phyloP scores from a whole-genome alignment of 2,113 vertebrate genomes.

The Phrynocephalus versicolor region DNA sequence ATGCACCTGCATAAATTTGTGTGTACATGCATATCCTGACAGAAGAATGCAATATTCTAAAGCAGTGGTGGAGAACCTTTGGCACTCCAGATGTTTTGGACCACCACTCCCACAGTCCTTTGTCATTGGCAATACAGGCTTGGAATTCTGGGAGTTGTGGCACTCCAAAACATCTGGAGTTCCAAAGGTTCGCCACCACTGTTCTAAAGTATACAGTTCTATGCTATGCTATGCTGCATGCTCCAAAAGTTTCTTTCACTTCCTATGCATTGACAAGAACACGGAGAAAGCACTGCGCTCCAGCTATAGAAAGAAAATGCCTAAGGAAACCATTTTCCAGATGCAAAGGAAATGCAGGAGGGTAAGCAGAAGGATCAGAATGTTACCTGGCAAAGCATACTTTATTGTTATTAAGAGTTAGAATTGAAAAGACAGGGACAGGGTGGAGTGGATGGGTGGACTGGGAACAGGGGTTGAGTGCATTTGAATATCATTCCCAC shows the following conservation, averaged over 20 bases:
- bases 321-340: neutral
- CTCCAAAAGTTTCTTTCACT: neutral
- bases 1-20: too few relatives aligned
- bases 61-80: too few relatives aligned
- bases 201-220: too few relatives aligned
- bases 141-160: too few relatives aligned
- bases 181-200: too few relatives aligned
- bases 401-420: neutral
- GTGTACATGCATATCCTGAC: too few relatives aligned
- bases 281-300: neutral
- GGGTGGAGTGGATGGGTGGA: rapidly evolving
- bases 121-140: too few relatives aligned
- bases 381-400: neutral
- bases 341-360: neutral
- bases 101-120: too few relatives aligned
- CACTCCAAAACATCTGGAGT: too few relatives aligned
- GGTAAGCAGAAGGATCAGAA: neutral
- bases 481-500: neutral
- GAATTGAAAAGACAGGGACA: neutral
- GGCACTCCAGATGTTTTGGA: too few relatives aligned
- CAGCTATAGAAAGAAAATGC: neutral
- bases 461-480: neutral
- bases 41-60: too few relatives aligned
- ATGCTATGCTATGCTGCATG: too few relatives aligned
- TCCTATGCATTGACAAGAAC: neutral